phyloP scores from a whole-genome alignment of 2,797 vertebrate genomes.

The Anolis apletophallus region DNA sequence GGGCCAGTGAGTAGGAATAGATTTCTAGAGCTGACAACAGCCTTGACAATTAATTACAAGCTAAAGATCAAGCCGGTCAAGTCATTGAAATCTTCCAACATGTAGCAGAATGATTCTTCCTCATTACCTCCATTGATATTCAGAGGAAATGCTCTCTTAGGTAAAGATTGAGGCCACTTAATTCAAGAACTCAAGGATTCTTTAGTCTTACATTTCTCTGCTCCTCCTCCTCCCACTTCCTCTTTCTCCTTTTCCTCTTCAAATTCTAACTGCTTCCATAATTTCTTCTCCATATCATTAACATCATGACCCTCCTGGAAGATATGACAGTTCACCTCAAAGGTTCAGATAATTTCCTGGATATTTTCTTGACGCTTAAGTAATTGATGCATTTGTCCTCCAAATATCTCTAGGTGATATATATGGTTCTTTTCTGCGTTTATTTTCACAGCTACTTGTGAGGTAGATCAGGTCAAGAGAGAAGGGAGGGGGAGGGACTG shows the following conservation, averaged over 20 bases:
- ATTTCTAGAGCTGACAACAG: constrained; percentile 58
- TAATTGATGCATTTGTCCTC: not conserved
- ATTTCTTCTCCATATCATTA: not conserved
- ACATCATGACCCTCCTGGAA: not conserved
- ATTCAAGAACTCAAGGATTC: not conserved
- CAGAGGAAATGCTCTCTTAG: constrained; percentile 42
- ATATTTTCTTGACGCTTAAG: not conserved
- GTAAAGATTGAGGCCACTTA: not conserved
- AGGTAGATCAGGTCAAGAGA: not conserved
- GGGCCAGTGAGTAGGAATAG: constrained; percentile 40
- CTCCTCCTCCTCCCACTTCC: not conserved
- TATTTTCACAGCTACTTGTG: not conserved
- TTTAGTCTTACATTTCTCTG: not conserved
- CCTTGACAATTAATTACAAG: constrained; percentile 65
- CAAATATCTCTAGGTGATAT: not conserved
- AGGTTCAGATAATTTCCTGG: not conserved
- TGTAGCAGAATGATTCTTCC: constrained; percentile 42
- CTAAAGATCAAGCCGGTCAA: constrained; percentile 66
- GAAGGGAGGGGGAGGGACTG: not conserved
- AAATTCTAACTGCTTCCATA: too few species aligned
- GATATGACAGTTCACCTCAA: not conserved
- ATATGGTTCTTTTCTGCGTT: not conserved
- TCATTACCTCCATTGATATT: constrained; percentile 8
- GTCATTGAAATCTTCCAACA: constrained; percentile 52
- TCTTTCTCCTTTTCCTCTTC: not conserved